These are phyloP conservation scores for Cartodere bifasciata DNA, from an alignment of 2,888 invertebrate species.

Conservation along the genomic window DNA sequence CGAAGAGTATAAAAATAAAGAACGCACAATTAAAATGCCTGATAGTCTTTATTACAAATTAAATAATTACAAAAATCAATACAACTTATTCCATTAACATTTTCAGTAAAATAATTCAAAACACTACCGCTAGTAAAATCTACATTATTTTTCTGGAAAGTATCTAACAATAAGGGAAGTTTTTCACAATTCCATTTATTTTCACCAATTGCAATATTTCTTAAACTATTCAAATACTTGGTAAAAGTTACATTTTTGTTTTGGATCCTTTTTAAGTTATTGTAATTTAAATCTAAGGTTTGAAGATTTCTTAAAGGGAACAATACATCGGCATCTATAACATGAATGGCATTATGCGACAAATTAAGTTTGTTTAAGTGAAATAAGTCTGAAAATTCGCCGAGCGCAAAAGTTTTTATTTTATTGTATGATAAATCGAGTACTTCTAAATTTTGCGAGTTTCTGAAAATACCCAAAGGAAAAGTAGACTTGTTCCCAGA, in stretches of 20 bases:
- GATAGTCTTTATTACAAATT: background rate
- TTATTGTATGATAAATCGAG: background rate
- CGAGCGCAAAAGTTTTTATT: slow-evolving; percentile 4
- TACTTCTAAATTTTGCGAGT: background rate
- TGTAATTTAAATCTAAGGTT: slow-evolving; percentile 5
- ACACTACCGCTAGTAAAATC: background rate
- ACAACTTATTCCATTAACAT: background rate
- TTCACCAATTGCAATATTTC: slow-evolving; percentile 6
- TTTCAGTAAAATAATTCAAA: background rate
- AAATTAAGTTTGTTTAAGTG: background rate
- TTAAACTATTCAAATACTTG: background rate
- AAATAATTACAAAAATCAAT: slow-evolving; percentile 1
- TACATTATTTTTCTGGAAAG: background rate
- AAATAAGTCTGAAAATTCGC: slow-evolving; percentile 7
- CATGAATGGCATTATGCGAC: slow-evolving; percentile 3
- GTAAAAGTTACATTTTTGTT: background rate
- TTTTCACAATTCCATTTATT: slow-evolving; percentile 5
- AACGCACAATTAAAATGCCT: slow-evolving; percentile 1
- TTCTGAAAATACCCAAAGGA: background rate
- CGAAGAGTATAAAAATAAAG: slow-evolving; percentile 1
- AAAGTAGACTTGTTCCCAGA: background rate
- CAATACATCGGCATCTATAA: slow-evolving; percentile 6
- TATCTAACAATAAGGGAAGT: background rate
- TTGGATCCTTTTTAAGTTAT: slow-evolving; percentile 6
- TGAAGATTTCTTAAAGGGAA: slow-evolving; percentile 4